Evolutionary conservation across 2,797 vertebrate species (phyloP).

Genomic region (Channa striata): DNA sequence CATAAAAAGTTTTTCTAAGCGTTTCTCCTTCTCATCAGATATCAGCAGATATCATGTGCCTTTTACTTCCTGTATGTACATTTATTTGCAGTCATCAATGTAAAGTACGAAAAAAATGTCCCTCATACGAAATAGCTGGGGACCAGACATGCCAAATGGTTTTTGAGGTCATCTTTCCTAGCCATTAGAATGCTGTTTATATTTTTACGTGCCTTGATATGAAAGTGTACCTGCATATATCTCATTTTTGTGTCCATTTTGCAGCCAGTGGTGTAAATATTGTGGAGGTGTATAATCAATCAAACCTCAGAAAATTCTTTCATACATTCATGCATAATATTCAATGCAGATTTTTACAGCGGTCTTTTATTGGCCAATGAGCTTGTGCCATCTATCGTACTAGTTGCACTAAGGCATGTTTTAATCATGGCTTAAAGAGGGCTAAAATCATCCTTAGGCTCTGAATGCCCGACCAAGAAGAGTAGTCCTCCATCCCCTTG

Average conservation of each 20-base stretch:
- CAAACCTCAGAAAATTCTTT: neutral
- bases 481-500: slow-evolving; percentile 55
- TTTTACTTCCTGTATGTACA: too few species aligned
- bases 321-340: neutral
- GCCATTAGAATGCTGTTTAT: too few species aligned
- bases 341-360: neutral
- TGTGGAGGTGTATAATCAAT: neutral
- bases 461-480: slow-evolving; percentile 67
- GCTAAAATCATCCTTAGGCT: slow-evolving; percentile 40
- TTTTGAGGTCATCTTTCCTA: neutral
- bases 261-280: neutral
- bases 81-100: neutral
- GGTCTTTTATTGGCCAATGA: slow-evolving; percentile 14
- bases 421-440: slow-evolving; percentile 40
- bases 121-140: neutral
- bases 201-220: too few species aligned
- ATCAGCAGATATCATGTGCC: too few species aligned
- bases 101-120: too few species aligned
- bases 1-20: too few species aligned
- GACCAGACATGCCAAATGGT: neutral
- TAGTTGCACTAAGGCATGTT: slow-evolving; percentile 43
- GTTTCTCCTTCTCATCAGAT: too few species aligned
- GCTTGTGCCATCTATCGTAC: slow-evolving; percentile 26
- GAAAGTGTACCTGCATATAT: too few species aligned
- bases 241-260: neutral